A percentile compares a stretch with the other conserved stretches of the same genome.
Conservation (phyloP, 2,888 invertebrate genomes). For the Phengaris alcon region DNA sequence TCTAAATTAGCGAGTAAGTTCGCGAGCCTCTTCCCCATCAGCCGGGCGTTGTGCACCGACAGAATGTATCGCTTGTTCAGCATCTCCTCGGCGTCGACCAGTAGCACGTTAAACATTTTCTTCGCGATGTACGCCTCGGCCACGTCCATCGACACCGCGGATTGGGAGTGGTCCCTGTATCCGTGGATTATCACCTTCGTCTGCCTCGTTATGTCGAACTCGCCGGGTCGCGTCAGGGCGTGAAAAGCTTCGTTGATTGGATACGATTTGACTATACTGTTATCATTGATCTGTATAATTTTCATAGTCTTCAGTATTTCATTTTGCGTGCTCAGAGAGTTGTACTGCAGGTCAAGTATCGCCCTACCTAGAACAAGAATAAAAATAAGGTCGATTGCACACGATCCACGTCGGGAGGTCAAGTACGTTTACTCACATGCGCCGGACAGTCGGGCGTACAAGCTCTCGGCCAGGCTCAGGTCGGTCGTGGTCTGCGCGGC, state of each 20-base stretch:
- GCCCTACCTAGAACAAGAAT: constrained; percentile 62
- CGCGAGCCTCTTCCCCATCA: constrained; percentile 75
- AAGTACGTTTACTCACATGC: constrained; percentile 64
- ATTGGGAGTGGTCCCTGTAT: constrained; percentile 68
- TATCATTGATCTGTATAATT: constrained; percentile 57
- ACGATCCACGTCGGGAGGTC: constrained; percentile 35
- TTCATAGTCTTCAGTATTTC: constrained; percentile 65
- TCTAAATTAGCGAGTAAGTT: constrained; percentile 73
- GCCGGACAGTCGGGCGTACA: constrained; percentile 66
- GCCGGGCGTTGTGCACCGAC: constrained; percentile 67
- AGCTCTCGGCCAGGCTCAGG: constrained; percentile 64
- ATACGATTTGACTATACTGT: constrained; percentile 49
- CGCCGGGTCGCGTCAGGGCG: constrained; percentile 54
- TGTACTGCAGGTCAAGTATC: constrained; percentile 65
- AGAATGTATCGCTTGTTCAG: constrained; percentile 66
- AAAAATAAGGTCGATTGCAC: constrained; percentile 36
- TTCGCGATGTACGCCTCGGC: constrained; percentile 68
- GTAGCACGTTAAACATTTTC: constrained; percentile 68
- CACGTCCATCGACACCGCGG: constrained; percentile 62
- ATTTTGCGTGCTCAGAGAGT: constrained; percentile 53
- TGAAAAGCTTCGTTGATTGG: constrained; percentile 63
- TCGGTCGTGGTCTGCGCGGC: constrained; percentile 43
- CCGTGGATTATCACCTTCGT: constrained; percentile 74
- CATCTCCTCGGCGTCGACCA: constrained; percentile 70
- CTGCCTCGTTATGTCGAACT: constrained; percentile 68